Conservation (phyloP, 2,113 vertebrate species). For the Oreochromis tanganicae region DNA sequence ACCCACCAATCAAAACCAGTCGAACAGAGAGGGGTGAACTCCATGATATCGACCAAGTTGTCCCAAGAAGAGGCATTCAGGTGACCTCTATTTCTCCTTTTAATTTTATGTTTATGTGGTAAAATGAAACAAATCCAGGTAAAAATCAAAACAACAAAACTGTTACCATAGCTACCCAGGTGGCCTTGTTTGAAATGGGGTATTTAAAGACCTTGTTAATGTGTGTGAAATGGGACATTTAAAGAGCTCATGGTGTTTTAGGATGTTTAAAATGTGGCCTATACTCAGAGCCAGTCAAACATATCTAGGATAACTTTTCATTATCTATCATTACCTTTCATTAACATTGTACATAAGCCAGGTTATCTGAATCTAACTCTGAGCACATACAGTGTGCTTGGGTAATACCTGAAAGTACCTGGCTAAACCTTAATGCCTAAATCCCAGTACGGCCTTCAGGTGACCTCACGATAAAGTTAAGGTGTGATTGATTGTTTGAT, state of each 20-base stretch:
- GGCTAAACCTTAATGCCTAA: not conserved
- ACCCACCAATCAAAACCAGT: conserved; percentile 72
- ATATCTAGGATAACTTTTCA: not conserved
- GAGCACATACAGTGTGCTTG: not conserved
- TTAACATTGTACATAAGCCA: not conserved
- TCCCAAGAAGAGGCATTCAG: conserved; percentile 21
- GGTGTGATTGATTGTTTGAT: conserved; percentile 7
- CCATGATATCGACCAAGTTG: not conserved
- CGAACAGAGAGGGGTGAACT: conserved; percentile 16
- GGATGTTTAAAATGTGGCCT: not conserved
- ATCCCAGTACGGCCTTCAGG: not conserved
- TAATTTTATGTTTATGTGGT: not conserved
- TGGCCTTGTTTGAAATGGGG: not conserved
- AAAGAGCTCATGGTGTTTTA: not conserved
- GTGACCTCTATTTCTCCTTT: not conserved
- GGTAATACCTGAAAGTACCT: not conserved
- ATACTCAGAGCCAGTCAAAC: not conserved
- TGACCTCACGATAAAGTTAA: not conserved
- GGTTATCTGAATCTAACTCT: not conserved
- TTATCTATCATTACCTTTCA: not conserved
- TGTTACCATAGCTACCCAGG: not conserved
- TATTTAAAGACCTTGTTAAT: not conserved
- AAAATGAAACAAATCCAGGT: not conserved
- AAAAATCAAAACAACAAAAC: not conserved
- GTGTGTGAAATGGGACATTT: not conserved